Base-by-base conservation (phyloP, 2,113 vertebrate genomes). In the Cyprinodon tularosa region DNA sequence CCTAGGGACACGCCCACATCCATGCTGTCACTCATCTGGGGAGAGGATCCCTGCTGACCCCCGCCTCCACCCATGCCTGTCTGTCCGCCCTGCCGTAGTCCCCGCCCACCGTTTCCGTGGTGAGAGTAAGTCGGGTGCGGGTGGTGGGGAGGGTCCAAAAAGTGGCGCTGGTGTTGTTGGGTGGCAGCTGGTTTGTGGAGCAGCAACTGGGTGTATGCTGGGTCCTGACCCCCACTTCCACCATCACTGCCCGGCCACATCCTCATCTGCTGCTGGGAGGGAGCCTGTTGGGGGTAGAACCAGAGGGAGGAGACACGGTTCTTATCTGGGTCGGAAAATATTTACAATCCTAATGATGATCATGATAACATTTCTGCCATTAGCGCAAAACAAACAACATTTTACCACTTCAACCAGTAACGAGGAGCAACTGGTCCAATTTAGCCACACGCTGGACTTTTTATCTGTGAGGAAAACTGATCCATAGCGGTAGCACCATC, bases 101-200 rank as follows among this genome's bases (percentile, higher is more conserved):
- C 93, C 77, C 95, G 94, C 75, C 95, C 92, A 22, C 91, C 95
- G 72, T 93, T 94, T 71, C 94, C 93, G 50, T 94, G 94, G 71
- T 95, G 95, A 62, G 94, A 93, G 81, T 96, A 96, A 75, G 95
- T 94, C 3, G 95, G 94, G 90, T 95, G 95, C 62, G 92, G 94
- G 89, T 96, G 96, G 91, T 95, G 93, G 12, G 95, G 93, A 63
- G 88, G 84, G 78, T 96, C 81, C 93, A 94, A 93, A 91, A 94
- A 95, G 92, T 94, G 94, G 86, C 93, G 94, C 89, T 93, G 92
- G 92, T 95, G 94, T 88, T 95, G 95, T 86, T 93, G 92, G 81
- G 94, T 95, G 88, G 95, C 95, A 74, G 96, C 95, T 59, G 96
- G 95, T 93, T 96, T 97, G 93, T 97, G 96, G 90, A 95, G 95